Evolutionary conservation across 2,888 invertebrate genomes (phyloP), one percentile per base, ranked within the genome.

Genomic region (Brachyopa scutellaris): DNA sequence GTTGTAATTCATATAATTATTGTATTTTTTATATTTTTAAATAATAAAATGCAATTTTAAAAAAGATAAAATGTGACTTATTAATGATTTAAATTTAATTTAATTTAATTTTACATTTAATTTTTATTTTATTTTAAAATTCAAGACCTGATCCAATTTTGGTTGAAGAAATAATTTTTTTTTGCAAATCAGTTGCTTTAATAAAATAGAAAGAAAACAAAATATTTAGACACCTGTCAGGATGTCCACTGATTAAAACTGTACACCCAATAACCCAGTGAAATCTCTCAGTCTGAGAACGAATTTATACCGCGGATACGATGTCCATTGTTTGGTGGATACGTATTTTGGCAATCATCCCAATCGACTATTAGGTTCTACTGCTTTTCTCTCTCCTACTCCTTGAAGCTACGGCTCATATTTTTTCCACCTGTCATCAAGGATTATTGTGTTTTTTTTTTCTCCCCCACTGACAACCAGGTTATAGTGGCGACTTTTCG

Each of bases 401-500:
- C 23, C 47, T 19, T 15, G 36, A 55, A 7, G 33, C 36, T 59
- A 21, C 53, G 57, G 3, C 64, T 62, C 62, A 61, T 67, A 49
- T 38, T 59, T 55, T 70, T 61, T 55, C n/a, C n/a, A 82, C 76
- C 82, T 76, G 82, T 76, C 82, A 76, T 66, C 64, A 40, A 51
- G 55, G 70, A 82, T 77, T 82, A 82, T 77, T 26, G 36, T 19
- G 31, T 45, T 69, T 55, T 69, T 47, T n/a, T 17, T 33, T 40
- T 26, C 23, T 13, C 29, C 5, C 23, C 15, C 2, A 19, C 23
- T 57, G 61, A 61, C 66, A 82, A 82, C 40, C 70, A 55, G 82
- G 82, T 77, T 77, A 72, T n/a, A 62, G 23, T 61, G 70, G 70
- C 70, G 76, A 82, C 80, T 64, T 76, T 80, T 80, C 33, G 26